phyloP scores from a whole-genome alignment of 2,888 invertebrate species.

The Xanthorhoe designata region DNA sequence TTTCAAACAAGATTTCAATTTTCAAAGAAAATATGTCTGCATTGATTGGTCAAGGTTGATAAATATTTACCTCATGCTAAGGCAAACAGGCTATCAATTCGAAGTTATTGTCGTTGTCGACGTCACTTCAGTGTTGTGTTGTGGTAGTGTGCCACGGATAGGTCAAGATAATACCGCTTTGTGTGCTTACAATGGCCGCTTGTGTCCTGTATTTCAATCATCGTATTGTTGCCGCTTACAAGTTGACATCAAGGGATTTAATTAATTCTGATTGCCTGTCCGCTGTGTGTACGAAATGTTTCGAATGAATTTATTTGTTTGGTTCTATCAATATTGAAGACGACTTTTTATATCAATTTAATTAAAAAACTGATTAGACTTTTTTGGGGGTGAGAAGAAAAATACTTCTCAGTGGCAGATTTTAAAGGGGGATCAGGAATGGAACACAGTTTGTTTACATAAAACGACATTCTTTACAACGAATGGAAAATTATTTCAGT shows the following conservation, averaged over 20 bases:
- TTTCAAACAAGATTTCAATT: no score
- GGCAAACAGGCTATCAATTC: not conserved
- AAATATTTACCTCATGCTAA: not conserved
- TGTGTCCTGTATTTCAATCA: slow-evolving; percentile 30
- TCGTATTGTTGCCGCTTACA: slow-evolving; percentile 32
- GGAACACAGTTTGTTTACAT: no score
- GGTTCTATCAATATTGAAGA: not conserved
- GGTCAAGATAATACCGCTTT: slow-evolving; percentile 31
- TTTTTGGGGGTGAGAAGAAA: no score
- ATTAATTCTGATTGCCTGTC: slow-evolving; percentile 21
- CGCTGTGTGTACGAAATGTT: not conserved
- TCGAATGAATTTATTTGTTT: not conserved
- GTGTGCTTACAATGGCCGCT: slow-evolving; percentile 27
- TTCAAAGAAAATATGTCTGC: no score
- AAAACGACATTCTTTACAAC: no score
- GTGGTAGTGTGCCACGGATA: slow-evolving; percentile 9
- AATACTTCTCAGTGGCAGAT: no score
- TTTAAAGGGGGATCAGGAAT: not conserved
- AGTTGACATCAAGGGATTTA: slow-evolving; percentile 26
- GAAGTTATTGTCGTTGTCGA: not conserved
- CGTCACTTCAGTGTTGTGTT: not conserved
- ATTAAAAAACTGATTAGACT: no score
- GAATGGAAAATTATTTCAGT: no score
- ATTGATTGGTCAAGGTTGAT: no score
- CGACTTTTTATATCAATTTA: not conserved